Percentiles rank a stretch among this genome's conserved stretches.
Conservation (phyloP, 1,140 invertebrate genomes). For the Drosophila insularis region DNA sequence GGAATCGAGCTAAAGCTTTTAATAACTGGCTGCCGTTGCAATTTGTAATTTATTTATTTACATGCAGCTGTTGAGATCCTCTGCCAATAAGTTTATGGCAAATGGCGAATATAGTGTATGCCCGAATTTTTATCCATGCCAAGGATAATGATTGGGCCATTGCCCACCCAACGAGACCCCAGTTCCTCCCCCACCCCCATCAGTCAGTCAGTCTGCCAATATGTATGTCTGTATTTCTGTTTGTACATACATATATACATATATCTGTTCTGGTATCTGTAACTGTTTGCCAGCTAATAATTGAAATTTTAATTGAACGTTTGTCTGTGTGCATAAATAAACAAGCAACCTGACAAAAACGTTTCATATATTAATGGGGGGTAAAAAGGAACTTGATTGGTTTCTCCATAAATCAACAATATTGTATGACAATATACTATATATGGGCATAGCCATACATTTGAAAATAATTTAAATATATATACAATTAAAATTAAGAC, state of each 20-base stretch:
- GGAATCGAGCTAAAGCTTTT: neutral
- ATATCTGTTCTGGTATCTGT: conserved; percentile 1
- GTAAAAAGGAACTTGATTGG: neutral
- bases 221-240: neutral
- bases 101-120: neutral
- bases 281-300: conserved; percentile 45
- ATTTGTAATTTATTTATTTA: conserved; percentile 1
- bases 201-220: neutral
- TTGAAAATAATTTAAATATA: neutral
- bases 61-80: neutral
- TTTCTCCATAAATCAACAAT: conserved; percentile 9
- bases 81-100: neutral
- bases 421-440: neutral
- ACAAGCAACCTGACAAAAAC: conserved; percentile 12
- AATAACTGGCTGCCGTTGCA: neutral
- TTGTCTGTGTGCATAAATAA: conserved; percentile 48
- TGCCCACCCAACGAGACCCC: neutral
- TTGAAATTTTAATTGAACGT: conserved; percentile 62
- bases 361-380: neutral
- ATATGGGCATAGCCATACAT: neutral
- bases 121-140: neutral
- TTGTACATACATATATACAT: too few relatives aligned
- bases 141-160: neutral
- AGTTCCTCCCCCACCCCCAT: neutral
- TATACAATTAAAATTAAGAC: neutral